phyloP scores from a whole-genome alignment of 2,797 vertebrate species.

The Platalea minor region DNA sequence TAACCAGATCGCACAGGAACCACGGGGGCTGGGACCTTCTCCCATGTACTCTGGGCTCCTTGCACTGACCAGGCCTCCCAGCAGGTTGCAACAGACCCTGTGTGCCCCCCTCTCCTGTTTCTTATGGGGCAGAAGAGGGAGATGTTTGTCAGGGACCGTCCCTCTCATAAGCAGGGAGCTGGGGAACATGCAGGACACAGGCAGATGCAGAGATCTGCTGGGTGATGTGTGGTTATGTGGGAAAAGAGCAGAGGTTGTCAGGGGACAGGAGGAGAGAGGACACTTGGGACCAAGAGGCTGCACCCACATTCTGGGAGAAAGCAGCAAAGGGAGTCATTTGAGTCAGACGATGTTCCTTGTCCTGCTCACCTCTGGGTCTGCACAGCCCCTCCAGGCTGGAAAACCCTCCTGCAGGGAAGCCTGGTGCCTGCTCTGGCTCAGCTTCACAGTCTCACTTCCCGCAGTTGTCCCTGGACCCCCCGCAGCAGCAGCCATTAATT shows the following conservation, averaged over 20 bases:
- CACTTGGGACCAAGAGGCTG: background rate
- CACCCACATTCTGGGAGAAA: background rate
- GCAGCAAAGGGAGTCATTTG: background rate
- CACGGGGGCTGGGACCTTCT: background rate
- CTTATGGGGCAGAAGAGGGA: background rate
- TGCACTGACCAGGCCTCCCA: background rate
- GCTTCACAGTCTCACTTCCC: background rate
- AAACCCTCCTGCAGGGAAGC: background rate
- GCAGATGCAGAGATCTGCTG: background rate
- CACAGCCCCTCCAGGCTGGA: background rate
- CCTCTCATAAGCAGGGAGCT: background rate
- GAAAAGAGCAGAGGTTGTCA: background rate
- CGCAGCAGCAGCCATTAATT: background rate
- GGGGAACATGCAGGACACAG: background rate
- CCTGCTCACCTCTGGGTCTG: background rate
- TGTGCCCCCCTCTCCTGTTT: background rate
- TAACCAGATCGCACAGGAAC: too few species aligned
- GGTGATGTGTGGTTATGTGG: background rate
- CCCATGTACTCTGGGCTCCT: background rate
- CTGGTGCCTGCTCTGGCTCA: background rate
- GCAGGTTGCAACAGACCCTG: background rate
- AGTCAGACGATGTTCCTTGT: background rate
- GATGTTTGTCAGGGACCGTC: background rate
- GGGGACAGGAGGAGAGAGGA: background rate
- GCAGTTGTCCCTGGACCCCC: rapidly evolving